Evolutionary conservation across 2,888 invertebrate species (phyloP), one percentile per base, ranked within the genome.

Genomic region (Erpobdella octoculata): DNA sequence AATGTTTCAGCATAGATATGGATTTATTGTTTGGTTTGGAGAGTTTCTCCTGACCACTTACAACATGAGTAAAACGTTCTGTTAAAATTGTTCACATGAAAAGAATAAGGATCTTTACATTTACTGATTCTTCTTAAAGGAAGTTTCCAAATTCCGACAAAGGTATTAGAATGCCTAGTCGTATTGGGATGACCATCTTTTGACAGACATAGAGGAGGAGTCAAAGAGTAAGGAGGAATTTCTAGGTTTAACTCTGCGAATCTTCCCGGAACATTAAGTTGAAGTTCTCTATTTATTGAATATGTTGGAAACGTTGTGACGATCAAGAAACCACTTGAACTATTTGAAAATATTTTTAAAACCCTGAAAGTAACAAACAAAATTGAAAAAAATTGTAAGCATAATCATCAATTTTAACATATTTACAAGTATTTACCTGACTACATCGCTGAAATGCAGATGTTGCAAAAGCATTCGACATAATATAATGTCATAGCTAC

Each of bases 381-480:
- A n/a, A 12, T 25, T 15, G 9, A 25, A 25, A 33, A 8, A 4
- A 53, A 53, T 53, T 28, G 15, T 12, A n/a, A n/a, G 9, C 5
- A 2, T 48, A 12, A 21, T 8, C 18, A 28, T 31, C 3, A 3
- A 21, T 3, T n/a, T n/a, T n/a, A n/a, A n/a, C n/a, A n/a, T n/a
- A n/a, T n/a, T n/a, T 3, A n/a, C n/a, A n/a, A n/a, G 61, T 5
- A 8, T 5, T 61, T 31, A 15, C 37, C 53, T 53, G 18, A 70
- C 18, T 18, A 67, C 73, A 65, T 77, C 77, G 2, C 12, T 12
- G 38, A 35, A 25, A 66, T 71, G 73, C 1, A 76, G 67, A 72
- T 77, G 76, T 69, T 77, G 77, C 28, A 76, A 46, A 28, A 77
- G 33, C 64, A 75, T 76, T 15, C 77, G 71, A 46, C 70, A 72